These are phyloP conservation scores for Drosophila pectinifera DNA, from an alignment of 1,140 invertebrate genomes.

Conservation along the genomic window DNA sequence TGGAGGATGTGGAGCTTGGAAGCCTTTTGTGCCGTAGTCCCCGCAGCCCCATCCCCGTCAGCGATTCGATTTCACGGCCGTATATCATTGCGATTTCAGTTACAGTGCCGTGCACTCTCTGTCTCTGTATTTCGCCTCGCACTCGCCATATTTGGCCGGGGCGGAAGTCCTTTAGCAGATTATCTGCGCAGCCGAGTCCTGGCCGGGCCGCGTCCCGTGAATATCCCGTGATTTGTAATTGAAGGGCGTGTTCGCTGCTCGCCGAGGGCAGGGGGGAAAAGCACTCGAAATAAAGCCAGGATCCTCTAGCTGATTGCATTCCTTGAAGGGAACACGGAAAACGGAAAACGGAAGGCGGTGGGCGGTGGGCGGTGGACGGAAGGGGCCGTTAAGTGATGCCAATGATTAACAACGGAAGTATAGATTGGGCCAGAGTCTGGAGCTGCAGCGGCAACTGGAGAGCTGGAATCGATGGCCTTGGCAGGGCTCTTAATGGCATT, in stretches of 20 bases:
- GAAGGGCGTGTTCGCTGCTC: slow-evolving; percentile 77
- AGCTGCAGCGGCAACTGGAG: no score
- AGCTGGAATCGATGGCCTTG: slow-evolving; percentile 65
- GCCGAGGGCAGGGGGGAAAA: slow-evolving; percentile 23
- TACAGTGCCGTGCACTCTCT: slow-evolving; percentile 42
- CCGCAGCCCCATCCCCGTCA: slow-evolving; percentile 2
- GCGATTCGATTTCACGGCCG: slow-evolving; percentile 74
- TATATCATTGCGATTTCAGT: slow-evolving; percentile 83
- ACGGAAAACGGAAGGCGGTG: slow-evolving; percentile 15
- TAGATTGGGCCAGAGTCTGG: slow-evolving; percentile 67
- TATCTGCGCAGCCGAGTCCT: slow-evolving; percentile 66
- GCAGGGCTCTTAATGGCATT: slow-evolving; percentile 73
- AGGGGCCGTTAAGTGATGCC: slow-evolving; percentile 85
- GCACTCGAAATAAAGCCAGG: slow-evolving; percentile 37
- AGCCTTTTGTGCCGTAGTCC: slow-evolving; percentile 50
- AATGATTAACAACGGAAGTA: slow-evolving; percentile 85
- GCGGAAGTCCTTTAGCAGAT: slow-evolving; percentile 84
- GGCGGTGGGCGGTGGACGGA: slow-evolving; percentile 73
- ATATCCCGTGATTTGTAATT: slow-evolving; percentile 77
- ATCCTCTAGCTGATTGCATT: slow-evolving; percentile 20
- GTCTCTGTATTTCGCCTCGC: slow-evolving; percentile 62
- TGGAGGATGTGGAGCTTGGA: slow-evolving; percentile 50
- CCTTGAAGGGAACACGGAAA: neutral
- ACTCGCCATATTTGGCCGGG: slow-evolving; percentile 20
- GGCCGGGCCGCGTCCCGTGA: neutral